Percentiles rank a stretch among this genome's conserved stretches.
Evolutionary conservation across 2,113 vertebrate species (phyloP).

Genomic region (Motacilla tschutschensis): DNA sequence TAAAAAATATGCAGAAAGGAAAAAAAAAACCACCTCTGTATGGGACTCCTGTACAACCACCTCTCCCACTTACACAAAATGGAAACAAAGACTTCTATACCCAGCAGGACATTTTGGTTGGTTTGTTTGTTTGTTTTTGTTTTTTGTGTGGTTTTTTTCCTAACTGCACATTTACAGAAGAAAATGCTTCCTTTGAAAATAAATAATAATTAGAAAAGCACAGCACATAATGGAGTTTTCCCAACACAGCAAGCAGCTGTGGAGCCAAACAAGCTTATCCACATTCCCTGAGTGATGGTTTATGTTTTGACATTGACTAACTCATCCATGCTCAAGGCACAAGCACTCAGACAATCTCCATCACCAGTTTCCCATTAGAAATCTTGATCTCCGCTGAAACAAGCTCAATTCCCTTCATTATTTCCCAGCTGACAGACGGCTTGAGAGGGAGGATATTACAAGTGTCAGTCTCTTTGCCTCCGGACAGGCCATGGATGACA

Average conservation of each 20-base stretch:
- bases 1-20: not conserved
- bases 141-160: not conserved
- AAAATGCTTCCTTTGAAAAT: not conserved
- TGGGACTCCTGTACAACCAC: not conserved
- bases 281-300: conserved; percentile 23
- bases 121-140: not conserved
- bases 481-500: conserved; percentile 7
- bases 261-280: conserved; percentile 17
- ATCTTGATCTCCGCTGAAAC: conserved; percentile 54
- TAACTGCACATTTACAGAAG: not conserved
- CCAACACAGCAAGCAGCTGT: not conserved
- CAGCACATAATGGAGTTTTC: not conserved
- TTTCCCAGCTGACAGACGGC: conserved; percentile 27
- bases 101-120: not conserved
- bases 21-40: not conserved
- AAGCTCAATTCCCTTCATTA: conserved; percentile 46
- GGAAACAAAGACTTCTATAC: not conserved
- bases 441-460: conserved; percentile 60
- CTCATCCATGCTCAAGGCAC: conserved; percentile 55
- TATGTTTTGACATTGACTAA: conserved; percentile 63
- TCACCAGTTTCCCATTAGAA: conserved; percentile 51
- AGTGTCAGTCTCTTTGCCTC: conserved; percentile 50
- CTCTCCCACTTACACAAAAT: not conserved
- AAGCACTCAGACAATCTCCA: conserved; percentile 52
- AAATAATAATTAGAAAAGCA: not conserved